A percentile compares a stretch with the other conserved stretches of the same genome.
These are phyloP conservation scores for Cotesia chilonis DNA, from an alignment of 1,140 invertebrate genomes.

Conservation along the genomic window DNA sequence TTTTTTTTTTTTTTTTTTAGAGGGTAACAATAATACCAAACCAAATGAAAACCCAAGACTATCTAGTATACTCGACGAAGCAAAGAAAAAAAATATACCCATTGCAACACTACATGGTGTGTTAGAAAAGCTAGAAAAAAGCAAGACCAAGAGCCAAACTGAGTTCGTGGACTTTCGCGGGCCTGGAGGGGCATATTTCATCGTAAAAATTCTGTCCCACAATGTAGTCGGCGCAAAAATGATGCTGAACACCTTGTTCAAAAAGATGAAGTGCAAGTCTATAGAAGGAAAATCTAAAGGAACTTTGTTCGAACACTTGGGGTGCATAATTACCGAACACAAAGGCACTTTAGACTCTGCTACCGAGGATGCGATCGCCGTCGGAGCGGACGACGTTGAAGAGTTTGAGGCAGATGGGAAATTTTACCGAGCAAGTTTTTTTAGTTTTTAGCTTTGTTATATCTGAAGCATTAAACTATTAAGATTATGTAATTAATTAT, in stretches of 20 bases:
- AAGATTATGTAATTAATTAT: constrained; percentile 7
- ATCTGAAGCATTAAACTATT: background rate
- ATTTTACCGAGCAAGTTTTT: constrained; percentile 54
- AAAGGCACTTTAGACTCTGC: constrained; percentile 63
- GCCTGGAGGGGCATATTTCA: constrained; percentile 57
- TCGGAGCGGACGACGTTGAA: constrained; percentile 71
- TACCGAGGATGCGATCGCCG: constrained; percentile 71
- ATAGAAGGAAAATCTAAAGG: constrained; percentile 52
- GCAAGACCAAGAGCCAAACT: constrained; percentile 52
- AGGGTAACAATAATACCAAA: constrained; percentile 67
- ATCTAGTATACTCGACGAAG: constrained; percentile 68
- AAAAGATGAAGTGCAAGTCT: constrained; percentile 53
- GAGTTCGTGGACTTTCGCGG: constrained; percentile 62
- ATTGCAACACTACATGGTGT: constrained; percentile 67
- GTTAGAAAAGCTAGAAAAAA: constrained; percentile 64
- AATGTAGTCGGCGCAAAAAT: constrained; percentile 54
- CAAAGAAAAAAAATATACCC: constrained; percentile 71
- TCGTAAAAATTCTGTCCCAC: constrained; percentile 59
- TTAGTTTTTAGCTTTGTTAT: background rate
- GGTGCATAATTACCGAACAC: constrained; percentile 63
- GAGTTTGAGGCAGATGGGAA: constrained; percentile 60
- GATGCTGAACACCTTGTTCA: constrained; percentile 59
- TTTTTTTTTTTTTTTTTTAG: constrained; percentile 39
- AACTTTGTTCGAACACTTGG: constrained; percentile 66
- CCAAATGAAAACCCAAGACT: constrained; percentile 69